Evolutionary conservation across 1,140 invertebrate species (phyloP).

Genomic region (Saccostrea cuccullata): DNA sequence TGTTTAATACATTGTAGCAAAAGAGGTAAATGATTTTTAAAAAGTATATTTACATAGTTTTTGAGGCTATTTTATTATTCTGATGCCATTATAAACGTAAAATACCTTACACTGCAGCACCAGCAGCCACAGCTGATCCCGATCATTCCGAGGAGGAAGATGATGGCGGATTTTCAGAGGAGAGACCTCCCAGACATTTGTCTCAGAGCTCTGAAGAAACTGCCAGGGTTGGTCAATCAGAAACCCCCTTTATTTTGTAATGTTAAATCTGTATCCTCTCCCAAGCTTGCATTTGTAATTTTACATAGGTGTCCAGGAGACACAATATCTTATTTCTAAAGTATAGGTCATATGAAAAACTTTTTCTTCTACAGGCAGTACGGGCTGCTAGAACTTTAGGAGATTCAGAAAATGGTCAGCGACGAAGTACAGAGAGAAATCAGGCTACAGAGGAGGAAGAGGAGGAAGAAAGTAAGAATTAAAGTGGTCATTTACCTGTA

Average conservation of each 20-base stretch:
- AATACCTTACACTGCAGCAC: not conserved
- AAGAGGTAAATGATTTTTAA: no score
- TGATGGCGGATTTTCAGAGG: not conserved
- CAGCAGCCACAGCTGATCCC: not conserved
- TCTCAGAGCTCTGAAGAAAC: slow-evolving; percentile 15
- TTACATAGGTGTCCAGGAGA: no score
- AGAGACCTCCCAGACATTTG: slow-evolving; percentile 19
- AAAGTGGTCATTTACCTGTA: not conserved
- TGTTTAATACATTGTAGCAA: no score
- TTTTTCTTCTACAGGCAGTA: not conserved
- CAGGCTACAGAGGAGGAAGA: not conserved
- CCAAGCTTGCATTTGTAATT: no score
- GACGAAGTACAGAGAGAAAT: not conserved
- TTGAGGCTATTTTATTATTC: no score
- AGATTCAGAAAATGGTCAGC: slow-evolving; percentile 23
- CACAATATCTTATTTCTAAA: no score
- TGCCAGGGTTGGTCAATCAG: not conserved
- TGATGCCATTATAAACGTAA: no score
- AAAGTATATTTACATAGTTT: no score
- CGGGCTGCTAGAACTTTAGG: not conserved
- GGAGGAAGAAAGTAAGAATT: slow-evolving; percentile 3
- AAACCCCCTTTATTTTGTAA: no score
- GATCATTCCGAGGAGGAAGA: not conserved
- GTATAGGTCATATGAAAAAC: no score
- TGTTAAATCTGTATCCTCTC: no score